Evolutionary conservation across 2,888 invertebrate genomes (phyloP).

Genomic region (Agrypnus murinus): DNA sequence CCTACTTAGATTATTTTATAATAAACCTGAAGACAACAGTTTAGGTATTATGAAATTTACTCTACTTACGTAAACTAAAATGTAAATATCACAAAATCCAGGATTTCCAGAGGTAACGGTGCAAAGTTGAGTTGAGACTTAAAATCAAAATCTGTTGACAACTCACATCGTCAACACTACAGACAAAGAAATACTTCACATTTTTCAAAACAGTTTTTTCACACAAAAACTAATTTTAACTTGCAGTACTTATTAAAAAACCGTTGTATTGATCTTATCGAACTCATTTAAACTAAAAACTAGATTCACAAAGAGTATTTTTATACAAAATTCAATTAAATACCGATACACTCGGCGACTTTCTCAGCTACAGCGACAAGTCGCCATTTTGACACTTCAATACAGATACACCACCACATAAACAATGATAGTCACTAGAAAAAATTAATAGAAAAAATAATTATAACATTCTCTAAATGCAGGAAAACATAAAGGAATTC

Average conservation of each 20-base stretch:
- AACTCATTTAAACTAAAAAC: constrained; percentile 37
- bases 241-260: constrained; percentile 6
- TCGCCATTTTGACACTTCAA: constrained; percentile 66
- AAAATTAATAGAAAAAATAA: background rate
- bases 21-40: background rate
- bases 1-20: constrained; percentile 63
- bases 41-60: background rate
- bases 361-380: constrained; percentile 63
- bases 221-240: constrained; percentile 48
- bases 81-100: constrained; percentile 48
- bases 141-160: constrained; percentile 47
- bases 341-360: constrained; percentile 57
- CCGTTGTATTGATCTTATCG: background rate
- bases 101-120: constrained; percentile 33
- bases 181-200: constrained; percentile 70
- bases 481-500: too few relatives aligned
- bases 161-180: constrained; percentile 51
- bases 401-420: constrained; percentile 12
- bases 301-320: constrained; percentile 11
- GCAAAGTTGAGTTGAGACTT: constrained; percentile 31
- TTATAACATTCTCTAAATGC: too few relatives aligned
- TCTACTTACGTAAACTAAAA: constrained; percentile 48
- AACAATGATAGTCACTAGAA: constrained; percentile 2
- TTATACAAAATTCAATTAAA: constrained; percentile 44
- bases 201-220: constrained; percentile 65